phyloP scores from a whole-genome alignment of 2,888 invertebrate genomes.

The Cephus pulcher region DNA sequence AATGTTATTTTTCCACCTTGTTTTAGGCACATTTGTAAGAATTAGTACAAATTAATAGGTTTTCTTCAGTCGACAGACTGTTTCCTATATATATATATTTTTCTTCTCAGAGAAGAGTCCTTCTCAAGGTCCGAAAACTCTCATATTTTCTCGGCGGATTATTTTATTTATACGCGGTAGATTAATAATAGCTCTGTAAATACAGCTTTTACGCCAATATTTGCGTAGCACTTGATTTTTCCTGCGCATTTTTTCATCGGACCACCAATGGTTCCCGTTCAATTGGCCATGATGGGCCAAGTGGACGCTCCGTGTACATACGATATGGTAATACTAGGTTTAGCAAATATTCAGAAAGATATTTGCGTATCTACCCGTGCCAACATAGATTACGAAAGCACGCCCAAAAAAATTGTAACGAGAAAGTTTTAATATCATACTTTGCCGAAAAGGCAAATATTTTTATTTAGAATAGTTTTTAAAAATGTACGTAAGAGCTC shows the following conservation, averaged over 20 bases:
- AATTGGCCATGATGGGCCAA: constrained; percentile 46
- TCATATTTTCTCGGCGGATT: constrained; percentile 24
- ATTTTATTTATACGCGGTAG: constrained; percentile 40
- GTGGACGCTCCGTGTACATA: constrained; percentile 58
- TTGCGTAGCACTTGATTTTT: constrained; percentile 62
- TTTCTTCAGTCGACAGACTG: too few species aligned
- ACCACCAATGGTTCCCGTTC: constrained; percentile 29
- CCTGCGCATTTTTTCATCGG: constrained; percentile 48
- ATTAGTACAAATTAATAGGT: too few species aligned
- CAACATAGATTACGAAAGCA: constrained; percentile 21
- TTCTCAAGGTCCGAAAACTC: background rate
- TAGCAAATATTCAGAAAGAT: constrained; percentile 23
- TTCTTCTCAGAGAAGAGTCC: background rate
- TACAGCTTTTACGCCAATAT: constrained; percentile 58
- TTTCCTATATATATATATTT: background rate
- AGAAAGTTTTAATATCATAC: background rate
- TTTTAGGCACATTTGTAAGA: too few species aligned
- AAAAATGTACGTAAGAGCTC: too few species aligned
- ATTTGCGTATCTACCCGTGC: constrained; percentile 13
- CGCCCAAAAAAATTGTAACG: constrained; percentile 1
- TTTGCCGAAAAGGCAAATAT: background rate
- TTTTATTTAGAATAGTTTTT: background rate
- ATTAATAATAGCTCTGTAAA: constrained; percentile 64
- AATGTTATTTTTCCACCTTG: too few species aligned
- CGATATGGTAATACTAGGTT: constrained; percentile 44